A percentile compares a stretch with the other conserved stretches of the same genome.
Evolutionary conservation across 2,113 vertebrate species (phyloP).

Genomic region (Caranx melampygus): DNA sequence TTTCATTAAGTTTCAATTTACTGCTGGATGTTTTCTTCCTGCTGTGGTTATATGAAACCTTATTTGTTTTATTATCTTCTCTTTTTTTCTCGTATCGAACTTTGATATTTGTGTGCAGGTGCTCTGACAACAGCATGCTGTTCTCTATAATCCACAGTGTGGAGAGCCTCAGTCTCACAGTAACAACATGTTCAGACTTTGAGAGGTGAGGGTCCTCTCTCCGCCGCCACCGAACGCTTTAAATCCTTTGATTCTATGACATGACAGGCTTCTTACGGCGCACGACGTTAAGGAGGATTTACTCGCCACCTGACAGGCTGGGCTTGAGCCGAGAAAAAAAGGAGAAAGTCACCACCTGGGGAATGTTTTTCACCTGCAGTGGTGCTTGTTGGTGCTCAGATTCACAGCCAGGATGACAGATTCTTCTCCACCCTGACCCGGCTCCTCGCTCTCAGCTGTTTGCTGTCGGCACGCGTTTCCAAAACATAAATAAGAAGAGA

Average conservation of each 20-base stretch:
- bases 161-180: background rate
- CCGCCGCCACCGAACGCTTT: background rate
- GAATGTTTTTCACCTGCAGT: constrained; percentile 18
- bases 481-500: constrained; percentile 35
- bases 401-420: constrained; percentile 33
- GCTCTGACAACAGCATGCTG: background rate
- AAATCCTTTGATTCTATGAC: constrained; percentile 57
- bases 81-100: constrained; percentile 7
- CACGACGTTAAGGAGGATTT: constrained; percentile 72
- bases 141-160: background rate
- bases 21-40: constrained; percentile 1
- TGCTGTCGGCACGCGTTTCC: constrained; percentile 13
- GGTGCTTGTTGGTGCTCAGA: constrained; percentile 14
- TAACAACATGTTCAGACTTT: constrained; percentile 33
- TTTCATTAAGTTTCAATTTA: constrained; percentile 71
- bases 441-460: constrained; percentile 31
- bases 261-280: constrained; percentile 49
- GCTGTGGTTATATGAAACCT: background rate
- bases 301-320: constrained; percentile 53
- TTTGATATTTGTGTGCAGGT: constrained; percentile 23
- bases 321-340: constrained; percentile 46
- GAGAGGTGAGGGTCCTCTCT: constrained; percentile 18
- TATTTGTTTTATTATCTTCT: too few species aligned
- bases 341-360: constrained; percentile 44
- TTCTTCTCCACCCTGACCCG: background rate